These are phyloP conservation scores for Xiphorhynchus elegans DNA, from an alignment of 2,113 vertebrate genomes.

Conservation along the genomic window DNA sequence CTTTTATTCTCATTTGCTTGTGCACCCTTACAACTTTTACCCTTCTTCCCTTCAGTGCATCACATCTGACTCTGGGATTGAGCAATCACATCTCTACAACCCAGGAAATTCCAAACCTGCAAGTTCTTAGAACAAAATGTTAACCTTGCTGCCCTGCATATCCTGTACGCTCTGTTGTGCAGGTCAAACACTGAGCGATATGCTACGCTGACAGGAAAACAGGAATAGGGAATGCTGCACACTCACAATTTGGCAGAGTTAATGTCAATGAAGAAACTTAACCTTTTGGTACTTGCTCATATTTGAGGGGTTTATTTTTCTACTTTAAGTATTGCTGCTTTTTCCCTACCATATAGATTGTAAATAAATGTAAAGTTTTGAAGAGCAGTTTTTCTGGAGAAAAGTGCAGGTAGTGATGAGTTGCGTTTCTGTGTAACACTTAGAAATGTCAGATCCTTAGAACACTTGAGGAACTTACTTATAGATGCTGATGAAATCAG, in stretches of 20 bases:
- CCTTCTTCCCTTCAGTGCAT: not conserved
- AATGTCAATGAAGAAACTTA: not conserved
- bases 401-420: not conserved
- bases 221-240: not conserved
- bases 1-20: not conserved
- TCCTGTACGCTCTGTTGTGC: not conserved
- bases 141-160: not conserved
- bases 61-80: not conserved
- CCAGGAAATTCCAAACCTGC: slow-evolving; percentile 8
- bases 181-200: not conserved
- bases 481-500: not conserved
- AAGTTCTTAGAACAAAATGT: not conserved
- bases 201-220: not conserved
- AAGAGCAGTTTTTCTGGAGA: not conserved
- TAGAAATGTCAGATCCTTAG: not conserved
- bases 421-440: not conserved
- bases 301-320: not conserved
- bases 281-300: not conserved
- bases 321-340: not conserved
- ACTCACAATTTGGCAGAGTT: not conserved
- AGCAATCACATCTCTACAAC: not conserved
- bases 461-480: not conserved
- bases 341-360: not conserved
- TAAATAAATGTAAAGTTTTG: not conserved
- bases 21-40: not conserved